Conservation (phyloP, 2,888 invertebrate species). For the Dusona sp. region DNA sequence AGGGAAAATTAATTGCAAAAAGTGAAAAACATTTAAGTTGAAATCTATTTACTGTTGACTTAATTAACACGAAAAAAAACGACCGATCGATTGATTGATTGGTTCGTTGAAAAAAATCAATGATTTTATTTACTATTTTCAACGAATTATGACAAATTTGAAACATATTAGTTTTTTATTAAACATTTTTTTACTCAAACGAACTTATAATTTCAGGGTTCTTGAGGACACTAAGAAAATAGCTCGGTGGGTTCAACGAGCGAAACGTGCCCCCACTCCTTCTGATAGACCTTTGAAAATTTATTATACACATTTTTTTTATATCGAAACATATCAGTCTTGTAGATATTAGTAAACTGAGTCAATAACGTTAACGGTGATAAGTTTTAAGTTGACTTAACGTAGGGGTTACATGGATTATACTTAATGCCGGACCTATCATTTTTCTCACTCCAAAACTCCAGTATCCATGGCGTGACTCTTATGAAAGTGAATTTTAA, state of each 20-base stretch:
- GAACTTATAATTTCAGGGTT: constrained; percentile 57
- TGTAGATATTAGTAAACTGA: constrained; percentile 56
- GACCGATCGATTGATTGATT: too few species aligned
- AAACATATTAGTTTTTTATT: neutral
- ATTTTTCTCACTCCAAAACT: neutral
- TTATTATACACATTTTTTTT: constrained; percentile 12
- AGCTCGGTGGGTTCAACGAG: constrained; percentile 25
- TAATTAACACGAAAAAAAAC: neutral
- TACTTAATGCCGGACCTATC: constrained; percentile 48
- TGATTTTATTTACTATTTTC: too few species aligned
- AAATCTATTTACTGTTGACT: neutral
- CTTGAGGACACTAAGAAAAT: constrained; percentile 29
- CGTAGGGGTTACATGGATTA: constrained; percentile 45
- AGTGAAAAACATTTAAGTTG: neutral
- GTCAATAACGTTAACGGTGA: constrained; percentile 62
- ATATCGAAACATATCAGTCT: constrained; percentile 60
- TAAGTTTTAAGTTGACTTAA: constrained; percentile 60
- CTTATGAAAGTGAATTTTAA: neutral
- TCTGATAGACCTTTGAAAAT: constrained; percentile 40
- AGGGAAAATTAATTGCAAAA: neutral
- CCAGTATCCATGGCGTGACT: neutral
- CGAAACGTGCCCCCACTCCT: constrained; percentile 40
- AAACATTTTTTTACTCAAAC: neutral
- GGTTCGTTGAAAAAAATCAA: too few species aligned
- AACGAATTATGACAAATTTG: too few species aligned